These are phyloP conservation scores for Drosophila antonietae DNA, from an alignment of 2,888 invertebrate species.

Conservation along the genomic window DNA sequence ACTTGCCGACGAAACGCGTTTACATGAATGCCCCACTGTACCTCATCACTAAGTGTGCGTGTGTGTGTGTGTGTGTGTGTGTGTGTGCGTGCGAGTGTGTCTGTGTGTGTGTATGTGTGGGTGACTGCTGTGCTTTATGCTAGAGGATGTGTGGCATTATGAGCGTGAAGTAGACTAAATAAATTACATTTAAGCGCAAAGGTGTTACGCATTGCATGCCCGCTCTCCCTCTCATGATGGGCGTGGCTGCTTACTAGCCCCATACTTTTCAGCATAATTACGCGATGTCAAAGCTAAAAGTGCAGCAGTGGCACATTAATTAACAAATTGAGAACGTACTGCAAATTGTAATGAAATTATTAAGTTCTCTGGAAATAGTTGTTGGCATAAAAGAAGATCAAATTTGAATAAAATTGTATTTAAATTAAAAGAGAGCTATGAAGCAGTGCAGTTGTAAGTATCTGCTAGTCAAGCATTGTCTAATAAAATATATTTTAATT, in stretches of 20 bases:
- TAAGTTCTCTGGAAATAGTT: constrained; percentile 3
- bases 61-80: constrained; percentile 19
- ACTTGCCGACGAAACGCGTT: constrained; percentile 74
- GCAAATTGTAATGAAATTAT: constrained; percentile 9
- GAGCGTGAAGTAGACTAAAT: constrained; percentile 78
- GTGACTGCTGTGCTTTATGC: constrained; percentile 36
- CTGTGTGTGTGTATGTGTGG: constrained; percentile 23
- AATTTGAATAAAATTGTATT: neutral
- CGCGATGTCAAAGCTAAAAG: constrained; percentile 48
- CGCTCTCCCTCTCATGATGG: constrained; percentile 6
- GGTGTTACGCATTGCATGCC: constrained; percentile 64
- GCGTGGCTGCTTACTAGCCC: constrained; percentile 35
- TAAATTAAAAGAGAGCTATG: neutral
- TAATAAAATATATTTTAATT: neutral
- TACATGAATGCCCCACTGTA: constrained; percentile 57
- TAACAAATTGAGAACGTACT: constrained; percentile 35
- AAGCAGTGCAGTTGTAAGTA: neutral
- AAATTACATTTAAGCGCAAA: constrained; percentile 74
- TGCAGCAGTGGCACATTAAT: constrained; percentile 52
- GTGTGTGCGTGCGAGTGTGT: constrained; percentile 7
- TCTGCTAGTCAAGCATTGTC: too few species aligned
- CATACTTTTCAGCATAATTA: constrained; percentile 55
- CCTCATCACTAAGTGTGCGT: neutral
- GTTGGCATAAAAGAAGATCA: neutral
- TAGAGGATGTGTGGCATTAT: constrained; percentile 67